Evolutionary conservation across 1,140 invertebrate species (phyloP).

Genomic region (Leptoteleia sp.): DNA sequence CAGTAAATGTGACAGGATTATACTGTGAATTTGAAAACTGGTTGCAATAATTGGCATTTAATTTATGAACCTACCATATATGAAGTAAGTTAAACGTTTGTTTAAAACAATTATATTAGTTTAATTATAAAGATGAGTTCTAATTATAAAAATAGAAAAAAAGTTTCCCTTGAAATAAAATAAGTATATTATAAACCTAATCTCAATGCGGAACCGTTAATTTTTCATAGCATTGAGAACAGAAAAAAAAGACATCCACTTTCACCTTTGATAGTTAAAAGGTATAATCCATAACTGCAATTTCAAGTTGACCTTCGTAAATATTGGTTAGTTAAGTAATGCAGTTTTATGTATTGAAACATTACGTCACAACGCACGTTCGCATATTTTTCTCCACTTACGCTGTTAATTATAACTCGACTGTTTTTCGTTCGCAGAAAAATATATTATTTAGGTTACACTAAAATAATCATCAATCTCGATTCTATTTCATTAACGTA

Average conservation of each 20-base stretch:
- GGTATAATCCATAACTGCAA: constrained; percentile 17
- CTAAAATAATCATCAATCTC: constrained; percentile 24
- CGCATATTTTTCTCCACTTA: constrained; percentile 15
- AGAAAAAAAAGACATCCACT: too few relatives aligned
- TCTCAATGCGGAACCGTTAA: too few relatives aligned
- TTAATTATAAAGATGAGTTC: too few relatives aligned
- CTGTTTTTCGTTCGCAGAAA: not conserved
- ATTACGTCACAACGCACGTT: constrained; percentile 35
- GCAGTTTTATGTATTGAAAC: constrained; percentile 38
- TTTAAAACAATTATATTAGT: too few relatives aligned
- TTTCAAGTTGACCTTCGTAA: constrained; percentile 43
- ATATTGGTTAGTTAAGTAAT: constrained; percentile 50
- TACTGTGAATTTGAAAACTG: not conserved
- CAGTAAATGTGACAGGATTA: constrained; percentile 28
- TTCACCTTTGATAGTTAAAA: constrained; percentile 27
- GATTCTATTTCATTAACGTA: constrained; percentile 28
- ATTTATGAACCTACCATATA: too few relatives aligned
- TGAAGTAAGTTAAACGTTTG: not conserved
- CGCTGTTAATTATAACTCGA: constrained; percentile 27
- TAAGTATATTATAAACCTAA: too few relatives aligned
- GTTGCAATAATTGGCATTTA: not conserved
- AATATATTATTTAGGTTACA: constrained; percentile 27
- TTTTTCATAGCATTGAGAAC: too few relatives aligned
- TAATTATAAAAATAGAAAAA: too few relatives aligned
- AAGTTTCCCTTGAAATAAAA: too few relatives aligned